Conservation (phyloP, 2,888 invertebrate genomes). For the Lydus trimaculatus region DNA sequence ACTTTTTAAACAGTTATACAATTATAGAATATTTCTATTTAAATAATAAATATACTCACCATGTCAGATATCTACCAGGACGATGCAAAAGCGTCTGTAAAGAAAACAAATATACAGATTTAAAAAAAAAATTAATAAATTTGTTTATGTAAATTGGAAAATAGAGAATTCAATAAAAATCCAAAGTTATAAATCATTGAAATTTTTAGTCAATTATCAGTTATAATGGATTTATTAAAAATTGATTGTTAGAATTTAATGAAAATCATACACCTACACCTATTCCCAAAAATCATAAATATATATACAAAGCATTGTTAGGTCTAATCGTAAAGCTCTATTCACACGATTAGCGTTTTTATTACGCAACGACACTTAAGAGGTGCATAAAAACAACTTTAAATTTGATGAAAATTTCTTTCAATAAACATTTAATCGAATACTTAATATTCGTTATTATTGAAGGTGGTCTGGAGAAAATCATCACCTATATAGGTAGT, state of each 20-base stretch:
- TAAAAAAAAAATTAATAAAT: not conserved
- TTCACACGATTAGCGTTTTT: too few relatives aligned
- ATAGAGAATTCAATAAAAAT: not conserved
- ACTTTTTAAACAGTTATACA: too few relatives aligned
- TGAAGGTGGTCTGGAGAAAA: not conserved
- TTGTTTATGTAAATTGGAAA: not conserved
- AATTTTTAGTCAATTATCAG: not conserved
- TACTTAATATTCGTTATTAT: not conserved
- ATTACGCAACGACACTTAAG: too few relatives aligned
- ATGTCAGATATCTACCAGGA: too few relatives aligned
- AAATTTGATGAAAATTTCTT: not conserved
- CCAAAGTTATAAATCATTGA: not conserved
- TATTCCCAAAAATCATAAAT: not conserved
- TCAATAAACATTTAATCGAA: not conserved
- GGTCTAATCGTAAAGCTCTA: too few relatives aligned
- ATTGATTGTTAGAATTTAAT: not conserved
- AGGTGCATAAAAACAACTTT: not conserved
- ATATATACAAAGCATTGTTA: not conserved
- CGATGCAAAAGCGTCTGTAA: not conserved
- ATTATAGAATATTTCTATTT: too few relatives aligned
- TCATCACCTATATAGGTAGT: not conserved
- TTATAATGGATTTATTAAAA: not conserved
- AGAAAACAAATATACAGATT: not conserved
- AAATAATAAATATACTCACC: not conserved
- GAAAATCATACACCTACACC: not conserved